phyloP scores from a whole-genome alignment of 2,797 vertebrate species.

The Myotis vivesi region DNA sequence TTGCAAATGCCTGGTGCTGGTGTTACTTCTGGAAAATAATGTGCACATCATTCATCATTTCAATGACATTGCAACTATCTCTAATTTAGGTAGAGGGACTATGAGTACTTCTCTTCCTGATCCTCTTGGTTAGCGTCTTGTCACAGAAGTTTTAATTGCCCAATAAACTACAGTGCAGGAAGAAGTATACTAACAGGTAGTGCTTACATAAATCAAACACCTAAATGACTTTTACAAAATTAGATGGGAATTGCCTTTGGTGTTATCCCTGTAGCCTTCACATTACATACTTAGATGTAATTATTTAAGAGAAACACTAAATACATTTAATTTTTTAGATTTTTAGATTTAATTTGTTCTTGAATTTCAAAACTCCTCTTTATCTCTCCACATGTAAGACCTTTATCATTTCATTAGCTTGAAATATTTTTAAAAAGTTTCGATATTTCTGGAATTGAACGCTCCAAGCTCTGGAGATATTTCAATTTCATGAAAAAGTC shows the following conservation, averaged over 20 bases:
- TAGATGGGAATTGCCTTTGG: neutral
- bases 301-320: conserved; percentile 14
- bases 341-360: conserved; percentile 16
- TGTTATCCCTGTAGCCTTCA: neutral
- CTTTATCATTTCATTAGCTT: neutral
- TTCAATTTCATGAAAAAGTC: conserved; percentile 13
- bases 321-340: neutral
- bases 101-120: neutral
- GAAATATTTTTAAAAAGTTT: neutral
- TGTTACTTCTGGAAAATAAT: conserved; percentile 46
- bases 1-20: conserved; percentile 54
- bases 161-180: neutral
- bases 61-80: neutral
- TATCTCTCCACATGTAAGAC: neutral
- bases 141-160: neutral
- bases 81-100: conserved; percentile 15
- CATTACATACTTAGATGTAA: neutral
- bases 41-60: conserved; percentile 26
- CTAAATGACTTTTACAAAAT: conserved; percentile 21
- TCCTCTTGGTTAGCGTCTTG: neutral
- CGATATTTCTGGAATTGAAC: neutral
- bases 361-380: conserved; percentile 6
- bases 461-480: neutral
- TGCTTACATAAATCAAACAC: conserved; percentile 22
- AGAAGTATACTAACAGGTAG: conserved; percentile 30